These are phyloP conservation scores for Epirrhoe tristata DNA, from an alignment of 2,888 invertebrate species.

Conservation along the genomic window DNA sequence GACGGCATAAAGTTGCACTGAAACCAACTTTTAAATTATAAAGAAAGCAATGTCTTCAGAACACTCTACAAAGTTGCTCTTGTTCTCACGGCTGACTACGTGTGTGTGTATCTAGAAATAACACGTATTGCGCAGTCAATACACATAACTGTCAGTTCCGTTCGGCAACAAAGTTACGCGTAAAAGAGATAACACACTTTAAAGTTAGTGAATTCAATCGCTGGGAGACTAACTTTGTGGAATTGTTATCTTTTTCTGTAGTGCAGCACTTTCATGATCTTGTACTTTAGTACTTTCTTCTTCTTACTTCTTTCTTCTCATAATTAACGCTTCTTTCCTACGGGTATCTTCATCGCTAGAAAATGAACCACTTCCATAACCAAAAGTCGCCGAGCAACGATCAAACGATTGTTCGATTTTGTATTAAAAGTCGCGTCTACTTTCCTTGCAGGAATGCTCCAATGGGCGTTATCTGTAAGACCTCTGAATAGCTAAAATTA, in stretches of 20 bases:
- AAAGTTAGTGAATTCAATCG: constrained; percentile 79
- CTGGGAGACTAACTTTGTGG: constrained; percentile 71
- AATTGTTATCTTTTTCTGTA: constrained; percentile 76
- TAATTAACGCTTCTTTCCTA: not conserved
- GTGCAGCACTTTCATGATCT: constrained; percentile 67
- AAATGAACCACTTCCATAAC: too few relatives aligned
- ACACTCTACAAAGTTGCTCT: constrained; percentile 25
- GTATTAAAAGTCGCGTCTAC: too few relatives aligned
- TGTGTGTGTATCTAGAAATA: constrained; percentile 51
- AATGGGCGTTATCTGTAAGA: too few relatives aligned
- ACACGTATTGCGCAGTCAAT: constrained; percentile 56
- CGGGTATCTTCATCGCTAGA: too few relatives aligned
- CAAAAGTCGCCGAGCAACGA: too few relatives aligned
- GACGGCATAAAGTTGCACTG: not conserved
- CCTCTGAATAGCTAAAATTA: too few relatives aligned
- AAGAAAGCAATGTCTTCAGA: constrained; percentile 26
- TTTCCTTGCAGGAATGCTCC: too few relatives aligned
- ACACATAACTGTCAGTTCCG: constrained; percentile 66
- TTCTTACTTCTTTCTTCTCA: too few relatives aligned
- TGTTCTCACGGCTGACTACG: constrained; percentile 40
- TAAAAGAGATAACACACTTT: constrained; percentile 80
- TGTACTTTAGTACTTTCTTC: constrained; percentile 46
- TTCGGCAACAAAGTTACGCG: constrained; percentile 68
- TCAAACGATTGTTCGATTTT: too few relatives aligned
- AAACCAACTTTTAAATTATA: constrained; percentile 14